Evolutionary conservation across 2,888 invertebrate species (phyloP), one percentile per base, ranked within the genome.

Genomic region (Leptarthrus brevirostris): DNA sequence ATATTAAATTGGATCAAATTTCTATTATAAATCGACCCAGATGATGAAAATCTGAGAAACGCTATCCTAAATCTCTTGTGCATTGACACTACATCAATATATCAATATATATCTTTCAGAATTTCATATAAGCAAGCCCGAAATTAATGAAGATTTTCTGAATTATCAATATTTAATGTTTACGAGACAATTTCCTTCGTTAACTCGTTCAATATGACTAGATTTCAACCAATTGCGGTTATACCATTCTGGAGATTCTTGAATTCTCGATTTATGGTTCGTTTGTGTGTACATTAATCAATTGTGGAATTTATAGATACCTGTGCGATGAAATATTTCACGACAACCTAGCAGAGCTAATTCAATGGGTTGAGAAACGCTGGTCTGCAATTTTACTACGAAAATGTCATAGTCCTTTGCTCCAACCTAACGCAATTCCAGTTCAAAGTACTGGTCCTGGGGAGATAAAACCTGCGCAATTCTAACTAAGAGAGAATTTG

Each of bases 301-400:
- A 64, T 64, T 22, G 26, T 44, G 24, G 64, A 64, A 64, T 64
- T 64, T 64, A 64, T 64, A 64, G 64, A 64, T 64, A 64, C 26
- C 64, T 44, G 47, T 24, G 8, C 14, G 14, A 64, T 47, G 47
- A 40, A 64, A 44, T 64, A 44, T 64, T 64, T 40, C 44, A 44
- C 64, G 16, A 24, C 36, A 64, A 64, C 22, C 20, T 64, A 40
- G n/a, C 44, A 22, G 22, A 14, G 64, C 44, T 40, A 44, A 40
- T 6, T 14, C 4, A 26, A 6, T 6, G 44, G 64, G 44, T 64
- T 64, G 40, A 16, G 64, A 64, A 44, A 4, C 47, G 22, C 64
- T 64, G 64, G 12, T n/a, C 58, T 20, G 34, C 20, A 18, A 16
- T 36, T 34, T 58, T 58, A 40, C 58, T 20, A 58, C n/a, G 36